These are phyloP conservation scores for Macaca nemestrina DNA, from an alignment of 2,113 vertebrate species.

Conservation along the genomic window DNA sequence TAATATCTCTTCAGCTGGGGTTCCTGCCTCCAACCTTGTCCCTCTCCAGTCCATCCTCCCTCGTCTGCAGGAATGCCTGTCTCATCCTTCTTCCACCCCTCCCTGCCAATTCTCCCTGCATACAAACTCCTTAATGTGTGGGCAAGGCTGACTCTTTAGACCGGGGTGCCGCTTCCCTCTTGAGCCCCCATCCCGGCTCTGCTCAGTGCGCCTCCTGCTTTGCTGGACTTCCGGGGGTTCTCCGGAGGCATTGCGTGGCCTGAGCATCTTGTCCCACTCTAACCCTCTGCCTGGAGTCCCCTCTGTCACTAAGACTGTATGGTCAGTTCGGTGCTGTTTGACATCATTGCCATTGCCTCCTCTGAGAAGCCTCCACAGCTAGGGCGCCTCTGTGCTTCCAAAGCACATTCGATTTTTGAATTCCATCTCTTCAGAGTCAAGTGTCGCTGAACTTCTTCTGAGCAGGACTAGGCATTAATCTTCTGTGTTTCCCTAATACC, in stretches of 20 bases:
- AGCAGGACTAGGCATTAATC: background rate
- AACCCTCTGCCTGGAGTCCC: background rate
- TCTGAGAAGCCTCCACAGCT: background rate
- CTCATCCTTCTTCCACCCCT: background rate
- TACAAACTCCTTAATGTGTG: background rate
- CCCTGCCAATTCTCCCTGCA: accelerated
- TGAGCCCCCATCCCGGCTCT: background rate
- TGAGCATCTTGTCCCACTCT: too few species aligned
- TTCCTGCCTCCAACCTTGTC: background rate
- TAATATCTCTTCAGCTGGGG: background rate
- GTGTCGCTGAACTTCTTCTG: background rate
- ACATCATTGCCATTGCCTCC: background rate
- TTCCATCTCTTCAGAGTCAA: background rate
- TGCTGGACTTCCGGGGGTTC: background rate
- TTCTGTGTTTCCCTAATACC: background rate
- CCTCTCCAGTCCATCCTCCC: background rate
- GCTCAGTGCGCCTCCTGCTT: background rate
- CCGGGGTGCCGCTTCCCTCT: background rate
- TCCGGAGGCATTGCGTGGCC: background rate
- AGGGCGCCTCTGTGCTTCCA: background rate
- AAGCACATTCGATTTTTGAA: background rate
- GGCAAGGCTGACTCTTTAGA: background rate
- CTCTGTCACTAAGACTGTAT: background rate
- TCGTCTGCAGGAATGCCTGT: background rate
- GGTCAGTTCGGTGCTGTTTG: background rate